phyloP scores from a whole-genome alignment of 2,797 vertebrate species.

The Loriculus beryllinus region DNA sequence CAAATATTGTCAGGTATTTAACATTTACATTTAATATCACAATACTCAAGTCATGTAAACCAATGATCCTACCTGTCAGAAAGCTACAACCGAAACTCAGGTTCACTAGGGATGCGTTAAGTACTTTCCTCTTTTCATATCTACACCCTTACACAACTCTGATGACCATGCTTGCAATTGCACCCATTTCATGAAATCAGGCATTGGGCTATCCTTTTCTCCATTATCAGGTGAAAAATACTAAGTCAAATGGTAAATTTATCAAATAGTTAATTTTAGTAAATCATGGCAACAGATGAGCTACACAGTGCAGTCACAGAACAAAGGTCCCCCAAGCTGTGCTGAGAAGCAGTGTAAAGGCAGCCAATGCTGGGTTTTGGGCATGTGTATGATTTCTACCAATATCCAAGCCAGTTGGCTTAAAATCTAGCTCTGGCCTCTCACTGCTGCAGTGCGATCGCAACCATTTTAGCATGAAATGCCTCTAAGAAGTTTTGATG shows the following conservation, averaged over 20 bases:
- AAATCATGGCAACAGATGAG: background rate
- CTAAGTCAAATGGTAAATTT: background rate
- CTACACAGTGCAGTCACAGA: background rate
- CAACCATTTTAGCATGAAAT: background rate
- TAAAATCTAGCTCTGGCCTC: background rate
- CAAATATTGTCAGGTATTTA: slow-evolving; percentile 15
- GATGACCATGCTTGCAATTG: background rate
- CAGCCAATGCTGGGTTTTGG: background rate
- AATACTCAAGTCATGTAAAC: slow-evolving; percentile 4
- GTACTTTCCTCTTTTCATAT: background rate
- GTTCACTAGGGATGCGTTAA: background rate
- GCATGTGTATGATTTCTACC: background rate
- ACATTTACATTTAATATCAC: background rate
- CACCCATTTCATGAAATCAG: background rate
- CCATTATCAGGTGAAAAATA: background rate
- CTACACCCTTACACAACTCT: background rate
- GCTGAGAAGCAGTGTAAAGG: background rate
- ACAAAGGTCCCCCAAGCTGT: background rate
- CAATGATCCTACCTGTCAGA: slow-evolving; percentile 1
- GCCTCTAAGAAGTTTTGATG: background rate
- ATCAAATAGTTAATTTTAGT: background rate
- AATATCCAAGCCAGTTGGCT: background rate
- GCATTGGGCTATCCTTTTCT: background rate
- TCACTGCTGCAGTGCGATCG: background rate
- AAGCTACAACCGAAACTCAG: background rate